These are phyloP conservation scores for Hiodon alosoides DNA, from an alignment of 2,113 vertebrate genomes.

Conservation along the genomic window DNA sequence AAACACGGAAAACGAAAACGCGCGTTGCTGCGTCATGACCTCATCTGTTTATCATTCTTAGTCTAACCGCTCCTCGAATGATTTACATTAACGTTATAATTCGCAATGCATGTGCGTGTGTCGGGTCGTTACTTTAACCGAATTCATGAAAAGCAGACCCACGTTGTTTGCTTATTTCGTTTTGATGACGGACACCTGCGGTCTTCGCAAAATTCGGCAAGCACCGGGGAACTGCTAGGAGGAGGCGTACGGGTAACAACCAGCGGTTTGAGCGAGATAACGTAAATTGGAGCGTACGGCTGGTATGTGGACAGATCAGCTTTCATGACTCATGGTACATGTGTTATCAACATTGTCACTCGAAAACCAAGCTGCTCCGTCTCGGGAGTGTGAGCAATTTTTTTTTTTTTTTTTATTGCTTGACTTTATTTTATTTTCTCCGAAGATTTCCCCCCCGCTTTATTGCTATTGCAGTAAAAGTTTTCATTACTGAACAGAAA, in stretches of 20 bases:
- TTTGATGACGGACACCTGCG: slow-evolving; percentile 58
- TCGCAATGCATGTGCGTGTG: slow-evolving; percentile 34
- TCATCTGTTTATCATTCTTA: slow-evolving; percentile 62
- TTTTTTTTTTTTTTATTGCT: too few relatives aligned
- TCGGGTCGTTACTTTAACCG: slow-evolving; percentile 40
- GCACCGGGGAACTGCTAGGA: not conserved
- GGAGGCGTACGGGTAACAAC: not conserved
- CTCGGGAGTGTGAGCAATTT: not conserved
- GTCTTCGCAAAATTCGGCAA: slow-evolving; percentile 8
- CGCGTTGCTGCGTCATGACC: slow-evolving; percentile 58
- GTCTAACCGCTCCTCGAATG: slow-evolving; percentile 55
- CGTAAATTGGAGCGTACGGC: not conserved
- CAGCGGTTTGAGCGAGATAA: not conserved
- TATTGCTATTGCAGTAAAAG: not conserved
- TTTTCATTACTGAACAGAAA: not conserved
- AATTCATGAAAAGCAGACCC: slow-evolving; percentile 28
- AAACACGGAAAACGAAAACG: slow-evolving; percentile 54
- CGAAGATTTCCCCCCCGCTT: too few relatives aligned
- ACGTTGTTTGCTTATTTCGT: slow-evolving; percentile 29
- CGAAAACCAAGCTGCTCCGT: not conserved
- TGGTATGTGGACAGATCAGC: not conserved
- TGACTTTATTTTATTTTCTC: too few relatives aligned
- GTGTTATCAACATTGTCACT: not conserved
- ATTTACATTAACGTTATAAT: slow-evolving; percentile 57
- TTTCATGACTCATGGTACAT: not conserved